Base-by-base conservation (phyloP, 2,888 invertebrate genomes). In the Chaitophorus viminalis region DNA sequence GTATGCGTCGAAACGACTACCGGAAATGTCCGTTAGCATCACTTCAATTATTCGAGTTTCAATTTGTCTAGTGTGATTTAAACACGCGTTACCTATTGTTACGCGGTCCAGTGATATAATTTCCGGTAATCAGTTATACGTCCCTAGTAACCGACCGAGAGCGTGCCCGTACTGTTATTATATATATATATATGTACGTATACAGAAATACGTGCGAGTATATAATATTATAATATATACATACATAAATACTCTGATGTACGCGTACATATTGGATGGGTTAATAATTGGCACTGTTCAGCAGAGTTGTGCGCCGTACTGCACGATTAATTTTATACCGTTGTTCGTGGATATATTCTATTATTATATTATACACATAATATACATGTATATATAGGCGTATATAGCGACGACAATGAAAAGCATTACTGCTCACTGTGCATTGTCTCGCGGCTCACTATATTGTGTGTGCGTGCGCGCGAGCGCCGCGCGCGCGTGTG, bases 11-110 rank as follows among this genome's bases (percentile, higher is more conserved):
- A 14, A 14, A 46, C 31, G 29, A 36, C 54, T 21, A 31, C 81
- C 70, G 81, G 81, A 82, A 82, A 82, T 21, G 81, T 82, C 81
- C 70, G 70, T 82, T 70, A 82, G 31, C 31, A 46, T 46, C 46
- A 31, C 46, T 82, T 70, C 70, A 82, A 82, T 82, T 70, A 46
- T 82, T 82, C 39, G 31, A 25, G 46, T 82, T 70, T 82, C 81
- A 31, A 82, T 82, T 82, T 29, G 81, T 79, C 74, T 25, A 31
- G 31, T 25, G 78, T 14, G 52, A 54, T 33, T 78, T 54, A 29
- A 65, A 60, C 79, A 9, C 11, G 25, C 8, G 70, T 36, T 9
- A 29, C 68, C 36, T 0, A 8, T 21, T 11, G 81, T 39, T 39
- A 39, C 39, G 39, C 39, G 39, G 39, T 31, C 31, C 46, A 5